Percentiles rank a stretch among this genome's conserved stretches.
Conservation (phyloP, 2,797 vertebrate genomes). For the Manis javanica region DNA sequence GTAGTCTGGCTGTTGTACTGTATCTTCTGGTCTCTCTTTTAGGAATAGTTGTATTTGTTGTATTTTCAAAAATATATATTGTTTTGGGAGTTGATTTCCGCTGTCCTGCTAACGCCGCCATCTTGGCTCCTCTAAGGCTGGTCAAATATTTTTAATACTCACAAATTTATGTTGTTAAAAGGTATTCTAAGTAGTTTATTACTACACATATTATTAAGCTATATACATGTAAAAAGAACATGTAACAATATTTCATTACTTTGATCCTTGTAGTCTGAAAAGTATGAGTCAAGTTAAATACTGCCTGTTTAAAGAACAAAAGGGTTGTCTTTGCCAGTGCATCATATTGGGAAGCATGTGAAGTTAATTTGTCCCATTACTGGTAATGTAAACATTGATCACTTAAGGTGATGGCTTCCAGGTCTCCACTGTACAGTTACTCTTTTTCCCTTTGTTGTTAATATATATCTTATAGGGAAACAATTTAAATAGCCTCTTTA, state of each 20-base stretch:
- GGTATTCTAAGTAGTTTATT: slow-evolving; percentile 24
- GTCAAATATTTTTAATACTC: slow-evolving; percentile 4
- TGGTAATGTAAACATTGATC: background rate
- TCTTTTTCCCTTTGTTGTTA: slow-evolving; percentile 45
- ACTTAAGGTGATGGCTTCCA: background rate
- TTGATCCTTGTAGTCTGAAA: slow-evolving; percentile 53
- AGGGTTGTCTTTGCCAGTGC: background rate
- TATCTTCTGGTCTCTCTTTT: too few species aligned
- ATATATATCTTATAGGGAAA: background rate
- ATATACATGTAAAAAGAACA: background rate
- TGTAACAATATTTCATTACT: background rate
- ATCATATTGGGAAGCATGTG: background rate
- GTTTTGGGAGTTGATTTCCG: too few species aligned
- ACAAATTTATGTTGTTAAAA: slow-evolving; percentile 13
- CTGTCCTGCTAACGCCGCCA: too few species aligned
- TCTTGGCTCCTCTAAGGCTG: too few species aligned
- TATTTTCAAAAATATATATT: too few species aligned
- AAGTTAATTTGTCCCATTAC: slow-evolving; percentile 1
- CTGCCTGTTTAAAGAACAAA: background rate
- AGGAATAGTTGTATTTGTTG: too few species aligned
- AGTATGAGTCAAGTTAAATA: slow-evolving; percentile 33
- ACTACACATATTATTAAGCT: background rate
- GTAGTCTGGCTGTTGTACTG: too few species aligned
- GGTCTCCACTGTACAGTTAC: background rate
- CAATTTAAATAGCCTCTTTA: background rate